Evolutionary conservation across 1,140 invertebrate species (phyloP), one percentile per base, ranked within the genome.

Genomic region (Trichomalopsis sarcophagae): DNA sequence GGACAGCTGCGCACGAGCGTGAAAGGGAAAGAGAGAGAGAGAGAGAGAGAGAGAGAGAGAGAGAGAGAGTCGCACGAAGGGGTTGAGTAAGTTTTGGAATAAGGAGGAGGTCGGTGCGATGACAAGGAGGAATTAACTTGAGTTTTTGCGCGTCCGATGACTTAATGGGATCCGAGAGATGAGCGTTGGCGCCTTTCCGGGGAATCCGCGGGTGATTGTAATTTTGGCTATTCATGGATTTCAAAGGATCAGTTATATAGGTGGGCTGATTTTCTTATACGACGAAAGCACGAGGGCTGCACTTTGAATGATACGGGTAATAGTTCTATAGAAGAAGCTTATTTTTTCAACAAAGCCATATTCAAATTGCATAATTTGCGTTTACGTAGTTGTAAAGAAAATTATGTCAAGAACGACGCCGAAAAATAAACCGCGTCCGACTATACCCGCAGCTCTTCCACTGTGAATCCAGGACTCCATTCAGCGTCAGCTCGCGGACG

Each of bases 101-200:
- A 2, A 14, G 4, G 23, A 14, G 36, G 73, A 33, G 27, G 13
- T 21, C 36, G 40, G 40, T 3, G n/a, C 69, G 81, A n/a, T 44
- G 21, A 81, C 17, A 1, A 50, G 1, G 36, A 27, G n/a, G 40
- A 69, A 78, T 71, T 47, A 84, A 78, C 82, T 84, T 17, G 73
- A 75, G 2, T 78, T 84, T 84, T 78, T 84, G 76, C 76, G 27
- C 76, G 76, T 33, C 14, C 10, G 55, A 78, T 69, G 36, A 68
- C 55, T 78, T 84, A 84, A 78, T 78, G 82, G 11, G 55, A 69
- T 50, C 6, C 36, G 23, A 4, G 33, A 62, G 23, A 74, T 36
- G 14, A n/a, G 68, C 55, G 55, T 62, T 62, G 55, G 6, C 55
- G 21, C 4, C 5, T 21, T 21, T n/a, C 2, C 55, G 55, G 55